Percentiles rank a stretch among this genome's conserved stretches.
These are phyloP conservation scores for Bagarius yarrelli DNA, from an alignment of 2,113 vertebrate species.

Conservation along the genomic window DNA sequence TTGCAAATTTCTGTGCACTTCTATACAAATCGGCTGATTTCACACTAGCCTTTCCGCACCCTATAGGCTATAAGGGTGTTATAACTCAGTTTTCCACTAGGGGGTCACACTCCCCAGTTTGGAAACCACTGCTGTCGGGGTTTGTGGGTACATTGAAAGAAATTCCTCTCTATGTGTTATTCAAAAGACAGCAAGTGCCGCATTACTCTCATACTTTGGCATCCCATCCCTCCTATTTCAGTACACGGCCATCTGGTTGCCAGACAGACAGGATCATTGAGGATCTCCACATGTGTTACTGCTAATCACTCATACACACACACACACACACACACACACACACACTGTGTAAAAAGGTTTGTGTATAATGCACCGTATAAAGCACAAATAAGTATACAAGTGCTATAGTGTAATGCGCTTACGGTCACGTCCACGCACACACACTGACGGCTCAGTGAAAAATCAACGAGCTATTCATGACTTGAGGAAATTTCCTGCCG, in stretches of 20 bases:
- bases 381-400: conserved; percentile 1
- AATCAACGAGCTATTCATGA: conserved; percentile 57
- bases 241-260: conserved; percentile 48
- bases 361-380: not conserved
- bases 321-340: conserved; percentile 23
- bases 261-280: conserved; percentile 42
- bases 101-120: too few relatives aligned
- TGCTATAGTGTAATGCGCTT: not conserved
- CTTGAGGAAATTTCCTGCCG: conserved; percentile 53
- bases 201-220: conserved; percentile 17
- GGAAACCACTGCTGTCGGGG: not conserved
- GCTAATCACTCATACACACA: conserved; percentile 40
- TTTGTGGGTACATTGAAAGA: not conserved
- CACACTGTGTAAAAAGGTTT: not conserved
- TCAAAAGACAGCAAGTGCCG: conserved; percentile 26
- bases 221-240: conserved; percentile 29
- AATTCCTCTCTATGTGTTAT: conserved; percentile 13
- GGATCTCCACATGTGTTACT: conserved; percentile 45
- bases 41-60: too few relatives aligned
- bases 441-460: conserved; percentile 15
- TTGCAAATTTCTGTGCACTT: too few relatives aligned
- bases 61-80: too few relatives aligned
- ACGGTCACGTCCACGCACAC: conserved; percentile 17
- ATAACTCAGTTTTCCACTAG: too few relatives aligned
- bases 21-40: too few relatives aligned